Evolutionary conservation across 30 jellyfish, hydroid and myxozoan genomes (phyloP).

Genomic region (Hydractinia echinata): DNA sequence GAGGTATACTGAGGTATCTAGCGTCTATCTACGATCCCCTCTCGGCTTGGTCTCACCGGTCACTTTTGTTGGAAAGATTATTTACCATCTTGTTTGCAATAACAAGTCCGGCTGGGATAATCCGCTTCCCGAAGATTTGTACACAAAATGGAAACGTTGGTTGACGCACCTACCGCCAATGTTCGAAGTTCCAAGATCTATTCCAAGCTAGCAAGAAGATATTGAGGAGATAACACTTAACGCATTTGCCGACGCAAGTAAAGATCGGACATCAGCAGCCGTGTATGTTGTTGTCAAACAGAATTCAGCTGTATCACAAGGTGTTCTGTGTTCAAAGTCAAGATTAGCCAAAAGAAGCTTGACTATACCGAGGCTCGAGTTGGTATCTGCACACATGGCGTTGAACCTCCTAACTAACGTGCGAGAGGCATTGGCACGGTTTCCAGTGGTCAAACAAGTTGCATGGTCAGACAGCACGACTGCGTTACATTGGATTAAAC

Average conservation of each 20-base stretch:
- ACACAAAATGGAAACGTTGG: slow-evolving; percentile 48
- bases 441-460: slow-evolving; percentile 24
- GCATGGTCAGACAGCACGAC: too few species aligned
- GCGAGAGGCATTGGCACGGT: slow-evolving; percentile 28
- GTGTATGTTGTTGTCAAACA: slow-evolving; percentile 50
- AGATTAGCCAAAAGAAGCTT: slow-evolving; percentile 40
- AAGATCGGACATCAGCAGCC: slow-evolving; percentile 43
- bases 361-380: slow-evolving; percentile 65
- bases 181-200: slow-evolving; percentile 64
- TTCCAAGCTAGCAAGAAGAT: slow-evolving; percentile 17
- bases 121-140: slow-evolving; percentile 34
- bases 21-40: slow-evolving; percentile 53
- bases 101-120: slow-evolving; percentile 52
- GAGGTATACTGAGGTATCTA: slow-evolving; percentile 50
- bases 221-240: slow-evolving; percentile 34
- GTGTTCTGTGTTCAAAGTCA: slow-evolving; percentile 40
- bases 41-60: slow-evolving; percentile 54
- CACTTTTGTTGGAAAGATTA: slow-evolving; percentile 28
- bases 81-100: slow-evolving; percentile 39
- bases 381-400: slow-evolving; percentile 51
- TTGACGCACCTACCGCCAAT: slow-evolving; percentile 23
- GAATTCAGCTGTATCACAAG: slow-evolving; percentile 14
- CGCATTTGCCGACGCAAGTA: slow-evolving; percentile 74
- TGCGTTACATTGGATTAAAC: too few species aligned
- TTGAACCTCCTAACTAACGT: slow-evolving; percentile 39